Evolutionary conservation across 2,888 invertebrate species (phyloP).

Genomic region (Caenorhabditis macrosperma): DNA sequence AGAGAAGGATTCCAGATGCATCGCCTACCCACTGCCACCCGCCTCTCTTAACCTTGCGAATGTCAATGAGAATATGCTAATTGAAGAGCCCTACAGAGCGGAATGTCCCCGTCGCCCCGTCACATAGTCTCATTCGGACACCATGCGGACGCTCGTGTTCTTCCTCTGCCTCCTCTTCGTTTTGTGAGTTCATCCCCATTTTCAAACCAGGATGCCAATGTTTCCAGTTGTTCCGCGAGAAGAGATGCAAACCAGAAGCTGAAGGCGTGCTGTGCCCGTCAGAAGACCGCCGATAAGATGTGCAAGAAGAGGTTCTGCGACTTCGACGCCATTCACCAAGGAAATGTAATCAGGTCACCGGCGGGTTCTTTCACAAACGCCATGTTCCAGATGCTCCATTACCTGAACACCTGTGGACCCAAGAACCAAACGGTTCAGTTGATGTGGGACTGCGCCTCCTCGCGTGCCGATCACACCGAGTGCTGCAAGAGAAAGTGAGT

Average conservation of each 20-base stretch:
- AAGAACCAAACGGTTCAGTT: conserved; percentile 72
- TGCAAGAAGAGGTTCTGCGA: conserved; percentile 78
- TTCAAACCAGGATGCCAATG: neutral
- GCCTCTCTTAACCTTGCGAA: neutral
- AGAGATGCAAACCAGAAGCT: conserved; percentile 73
- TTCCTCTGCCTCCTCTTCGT: neutral
- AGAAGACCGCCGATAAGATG: conserved; percentile 74
- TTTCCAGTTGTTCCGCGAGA: conserved; percentile 10
- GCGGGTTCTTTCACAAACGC: neutral
- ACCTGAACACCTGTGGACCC: conserved; percentile 74
- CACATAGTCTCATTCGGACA: neutral
- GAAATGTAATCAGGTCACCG: conserved; percentile 66
- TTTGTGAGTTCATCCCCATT: conserved; percentile 4
- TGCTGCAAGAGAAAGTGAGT: conserved; percentile 76
- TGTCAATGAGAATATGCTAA: conserved; percentile 12
- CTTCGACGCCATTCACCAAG: conserved; percentile 74
- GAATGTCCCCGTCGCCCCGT: neutral
- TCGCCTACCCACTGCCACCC: too few relatives aligned
- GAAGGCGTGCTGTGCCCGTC: conserved; percentile 77
- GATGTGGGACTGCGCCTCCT: conserved; percentile 79
- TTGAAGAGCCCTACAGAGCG: neutral
- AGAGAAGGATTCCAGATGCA: too few relatives aligned
- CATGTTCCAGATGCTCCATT: conserved; percentile 67
- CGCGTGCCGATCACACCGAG: conserved; percentile 74
- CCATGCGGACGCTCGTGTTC: conserved; percentile 12